Conservation (phyloP, 2,797 vertebrate genomes). For the Poecilia picta region DNA sequence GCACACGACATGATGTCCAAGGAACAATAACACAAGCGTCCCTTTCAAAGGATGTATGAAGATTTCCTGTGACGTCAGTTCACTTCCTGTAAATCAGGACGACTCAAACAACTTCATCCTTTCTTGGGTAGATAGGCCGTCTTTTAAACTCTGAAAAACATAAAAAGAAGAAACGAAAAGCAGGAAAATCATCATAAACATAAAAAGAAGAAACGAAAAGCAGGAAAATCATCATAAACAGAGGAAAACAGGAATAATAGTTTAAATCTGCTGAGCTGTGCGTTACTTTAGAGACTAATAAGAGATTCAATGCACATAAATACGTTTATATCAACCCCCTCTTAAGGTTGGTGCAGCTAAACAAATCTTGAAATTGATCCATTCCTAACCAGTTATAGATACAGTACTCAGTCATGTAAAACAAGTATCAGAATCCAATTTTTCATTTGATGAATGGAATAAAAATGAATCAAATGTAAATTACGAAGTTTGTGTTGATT, state of each 20-base stretch:
- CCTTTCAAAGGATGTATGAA: not conserved
- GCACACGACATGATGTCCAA: not conserved
- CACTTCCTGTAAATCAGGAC: constrained; percentile 45
- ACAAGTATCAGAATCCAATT: not conserved
- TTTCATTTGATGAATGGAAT: not conserved
- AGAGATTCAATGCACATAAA: not conserved
- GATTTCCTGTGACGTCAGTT: not conserved
- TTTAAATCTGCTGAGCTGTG: not conserved
- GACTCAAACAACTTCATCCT: constrained; percentile 76
- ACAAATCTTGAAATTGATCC: not conserved
- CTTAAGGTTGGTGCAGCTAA: not conserved
- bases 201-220: constrained; percentile 15
- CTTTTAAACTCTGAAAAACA: constrained; percentile 74
- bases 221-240: not conserved
- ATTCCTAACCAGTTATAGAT: not conserved
- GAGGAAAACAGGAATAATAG: not conserved
- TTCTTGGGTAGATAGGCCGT: constrained; percentile 74
- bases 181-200: not conserved
- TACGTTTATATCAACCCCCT: not conserved
- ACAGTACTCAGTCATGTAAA: not conserved
- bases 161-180: constrained; percentile 15
- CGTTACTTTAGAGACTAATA: not conserved
- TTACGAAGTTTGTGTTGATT: not conserved
- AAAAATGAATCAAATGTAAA: not conserved
- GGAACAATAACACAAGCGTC: not conserved